Percentiles rank a stretch among this genome's conserved stretches.
Evolutionary conservation across 2,113 vertebrate species (phyloP).

Genomic region (human (Homo sapiens)): DNA sequence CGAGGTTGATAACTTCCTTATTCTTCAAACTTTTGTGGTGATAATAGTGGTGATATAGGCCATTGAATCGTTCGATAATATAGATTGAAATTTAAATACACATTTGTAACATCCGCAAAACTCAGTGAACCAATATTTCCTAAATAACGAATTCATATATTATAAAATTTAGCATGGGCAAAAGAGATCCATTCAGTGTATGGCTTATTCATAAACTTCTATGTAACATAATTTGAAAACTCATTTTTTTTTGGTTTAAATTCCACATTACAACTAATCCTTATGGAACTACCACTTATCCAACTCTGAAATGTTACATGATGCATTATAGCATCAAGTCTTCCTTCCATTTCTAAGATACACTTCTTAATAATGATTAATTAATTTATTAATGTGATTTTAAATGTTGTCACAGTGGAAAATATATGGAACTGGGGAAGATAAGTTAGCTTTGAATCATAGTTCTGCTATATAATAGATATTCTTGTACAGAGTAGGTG

Average conservation of each 20-base stretch:
- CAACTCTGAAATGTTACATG: background rate
- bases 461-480: background rate
- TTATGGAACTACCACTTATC: background rate
- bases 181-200: background rate
- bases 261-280: background rate
- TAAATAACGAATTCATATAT: background rate
- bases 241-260: background rate
- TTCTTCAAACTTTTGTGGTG: background rate
- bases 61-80: background rate
- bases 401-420: background rate
- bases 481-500: background rate
- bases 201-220: background rate
- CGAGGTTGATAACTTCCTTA: background rate
- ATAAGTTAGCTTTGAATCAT: background rate
- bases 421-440: background rate
- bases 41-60: background rate
- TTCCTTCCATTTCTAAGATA: background rate
- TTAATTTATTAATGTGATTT: background rate
- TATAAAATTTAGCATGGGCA: background rate
- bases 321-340: background rate
- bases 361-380: background rate
- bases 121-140: background rate
- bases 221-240: background rate
- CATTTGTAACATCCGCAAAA: background rate
- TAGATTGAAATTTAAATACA: background rate